Percentiles rank a stretch among this genome's conserved stretches.
Conservation (phyloP, 1,140 invertebrate species). For the Leptonema lineaticorne region DNA sequence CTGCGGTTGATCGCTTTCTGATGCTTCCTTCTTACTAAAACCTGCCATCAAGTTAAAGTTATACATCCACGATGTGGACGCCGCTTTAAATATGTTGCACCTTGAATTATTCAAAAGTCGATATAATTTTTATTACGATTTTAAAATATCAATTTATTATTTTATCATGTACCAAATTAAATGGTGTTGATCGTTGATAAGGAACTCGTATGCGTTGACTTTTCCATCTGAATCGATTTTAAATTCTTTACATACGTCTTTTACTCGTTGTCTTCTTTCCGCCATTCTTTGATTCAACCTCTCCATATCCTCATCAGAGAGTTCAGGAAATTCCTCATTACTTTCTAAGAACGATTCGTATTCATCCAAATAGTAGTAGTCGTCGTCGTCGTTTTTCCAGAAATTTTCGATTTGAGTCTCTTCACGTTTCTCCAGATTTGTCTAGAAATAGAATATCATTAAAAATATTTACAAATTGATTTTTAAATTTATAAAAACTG, state of each 20-base stretch:
- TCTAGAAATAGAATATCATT: no score
- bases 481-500: no score
- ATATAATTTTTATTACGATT: background rate
- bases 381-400: background rate
- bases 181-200: slow-evolving; percentile 74
- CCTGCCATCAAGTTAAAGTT: slow-evolving; percentile 74
- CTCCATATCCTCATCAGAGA: slow-evolving; percentile 19
- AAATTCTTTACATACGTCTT: slow-evolving; percentile 16
- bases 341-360: slow-evolving; percentile 10
- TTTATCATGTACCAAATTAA: slow-evolving; percentile 70
- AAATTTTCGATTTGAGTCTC: background rate
- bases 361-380: background rate
- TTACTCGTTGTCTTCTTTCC: slow-evolving; percentile 13
- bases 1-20: slow-evolving; percentile 66
- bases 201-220: slow-evolving; percentile 74
- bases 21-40: slow-evolving; percentile 63
- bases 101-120: slow-evolving; percentile 38
- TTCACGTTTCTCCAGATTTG: background rate
- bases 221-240: background rate
- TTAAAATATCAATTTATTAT: background rate
- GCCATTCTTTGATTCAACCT: slow-evolving; percentile 19
- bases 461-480: no score
- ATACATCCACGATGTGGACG: slow-evolving; percentile 78
- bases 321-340: background rate
- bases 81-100: slow-evolving; percentile 77